Base-by-base conservation (phyloP, 1,140 invertebrate species). In the Marisa cornuarietis region DNA sequence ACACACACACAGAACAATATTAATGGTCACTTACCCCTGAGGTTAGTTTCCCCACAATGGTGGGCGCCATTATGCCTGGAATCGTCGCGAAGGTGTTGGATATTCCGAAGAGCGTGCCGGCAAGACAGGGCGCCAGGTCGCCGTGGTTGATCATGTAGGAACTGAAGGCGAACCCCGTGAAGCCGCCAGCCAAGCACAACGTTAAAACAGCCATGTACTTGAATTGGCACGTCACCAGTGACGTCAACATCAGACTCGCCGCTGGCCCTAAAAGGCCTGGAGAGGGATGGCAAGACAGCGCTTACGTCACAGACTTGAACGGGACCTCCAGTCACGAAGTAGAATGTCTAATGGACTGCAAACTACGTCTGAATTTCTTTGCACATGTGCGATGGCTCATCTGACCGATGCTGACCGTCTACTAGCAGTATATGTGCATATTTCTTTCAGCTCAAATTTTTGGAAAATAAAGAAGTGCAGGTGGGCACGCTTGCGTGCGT, bases 21-120 rank as follows among this genome's bases (percentile, higher is more conserved):
- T 1, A 14, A 58, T 58, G 18, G 13, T n/a, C 65, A 86, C 86
- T 86, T 85, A 90, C 89, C 79, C 89, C 84, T 65, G 74, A 72
- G 2, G 96, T 95, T 52, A 97, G 93, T 76, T 93, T 93, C 20
- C 95, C 95, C 6, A 95, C 95, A 22, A 97, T 90, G 20, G 94
- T 92, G 0, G 96, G 96, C 86, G 95, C 95, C 4, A 97, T 88
- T 80, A 97, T 96, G n/a, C 96, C 96, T 42, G 96, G 95, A 77
- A 97, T 89, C 3, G 96, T 97, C 0, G 95, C 96, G 80, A 96
- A 92, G 0, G 95, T 96, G 89, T 97, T 97, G 2, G 95, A 95
- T 63, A 97, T 93, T 3, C 96, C 96, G 94, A 97, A 96, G n/a
- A 97, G 89, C 9, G 88, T 87, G 95, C 93, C 95, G 14, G 96